phyloP scores from a whole-genome alignment of 2,113 vertebrate species.

The Aldabrachelys gigantea region DNA sequence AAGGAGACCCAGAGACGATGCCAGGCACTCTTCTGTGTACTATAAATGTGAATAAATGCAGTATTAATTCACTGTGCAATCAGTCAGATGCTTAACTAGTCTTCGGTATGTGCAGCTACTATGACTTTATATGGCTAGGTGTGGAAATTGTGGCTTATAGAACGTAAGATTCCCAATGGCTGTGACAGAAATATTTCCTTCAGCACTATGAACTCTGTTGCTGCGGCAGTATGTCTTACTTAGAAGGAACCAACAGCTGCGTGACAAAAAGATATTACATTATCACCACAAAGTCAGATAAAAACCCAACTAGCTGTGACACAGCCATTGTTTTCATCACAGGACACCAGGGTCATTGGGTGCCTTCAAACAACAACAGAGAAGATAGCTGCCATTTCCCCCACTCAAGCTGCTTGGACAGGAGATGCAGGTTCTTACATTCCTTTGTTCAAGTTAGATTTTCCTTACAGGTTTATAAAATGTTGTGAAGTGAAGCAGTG shows the following conservation, averaged over 20 bases:
- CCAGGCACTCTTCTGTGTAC: neutral
- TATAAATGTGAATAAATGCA: neutral
- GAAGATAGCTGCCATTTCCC: neutral
- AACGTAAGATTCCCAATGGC: neutral
- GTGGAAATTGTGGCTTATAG: conserved; percentile 1
- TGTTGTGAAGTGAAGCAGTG: conserved; percentile 1
- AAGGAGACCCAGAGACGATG: conserved; percentile 41
- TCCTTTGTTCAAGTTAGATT: neutral
- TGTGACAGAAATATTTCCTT: neutral
- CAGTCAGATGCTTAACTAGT: conserved; percentile 19
- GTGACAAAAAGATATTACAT: neutral
- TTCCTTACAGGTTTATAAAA: conserved; percentile 20
- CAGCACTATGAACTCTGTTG: neutral
- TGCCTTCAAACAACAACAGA: neutral
- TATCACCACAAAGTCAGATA: neutral
- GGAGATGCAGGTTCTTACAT: neutral
- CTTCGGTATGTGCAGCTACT: neutral
- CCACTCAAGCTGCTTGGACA: neutral
- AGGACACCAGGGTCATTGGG: neutral
- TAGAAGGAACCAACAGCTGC: neutral
- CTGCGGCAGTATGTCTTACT: neutral
- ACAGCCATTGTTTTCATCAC: neutral
- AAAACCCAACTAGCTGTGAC: neutral
- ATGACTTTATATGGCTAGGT: neutral
- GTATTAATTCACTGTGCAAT: neutral